phyloP scores from a whole-genome alignment of 2,113 vertebrate species.

The pig (Sus scrofa) region DNA sequence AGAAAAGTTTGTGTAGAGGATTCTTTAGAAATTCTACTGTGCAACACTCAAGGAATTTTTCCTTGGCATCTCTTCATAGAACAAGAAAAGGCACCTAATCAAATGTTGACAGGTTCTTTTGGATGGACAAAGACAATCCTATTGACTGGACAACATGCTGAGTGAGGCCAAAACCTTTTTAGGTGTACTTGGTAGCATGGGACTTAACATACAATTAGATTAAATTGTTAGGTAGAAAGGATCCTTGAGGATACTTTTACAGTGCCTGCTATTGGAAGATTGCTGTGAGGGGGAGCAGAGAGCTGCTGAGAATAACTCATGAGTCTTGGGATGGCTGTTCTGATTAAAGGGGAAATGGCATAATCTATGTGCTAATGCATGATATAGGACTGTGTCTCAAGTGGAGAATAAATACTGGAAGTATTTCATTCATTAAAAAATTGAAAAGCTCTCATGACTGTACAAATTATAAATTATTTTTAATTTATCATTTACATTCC shows the following conservation, averaged over 20 bases:
- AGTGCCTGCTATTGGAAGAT: no score
- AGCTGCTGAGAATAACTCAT: rapidly evolving
- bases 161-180: neutral
- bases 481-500: neutral
- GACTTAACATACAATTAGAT: neutral
- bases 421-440: neutral
- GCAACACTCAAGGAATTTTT: neutral
- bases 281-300: neutral
- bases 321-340: neutral
- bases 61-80: neutral
- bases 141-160: neutral
- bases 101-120: neutral
- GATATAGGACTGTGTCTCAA: neutral
- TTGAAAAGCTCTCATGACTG: neutral
- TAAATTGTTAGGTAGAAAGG: neutral
- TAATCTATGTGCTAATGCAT: neutral
- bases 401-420: neutral
- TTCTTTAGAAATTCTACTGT: neutral
- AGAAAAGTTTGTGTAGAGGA: neutral
- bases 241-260: neutral
- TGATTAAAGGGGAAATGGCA: neutral
- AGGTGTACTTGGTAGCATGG: neutral
- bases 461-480: neutral
- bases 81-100: neutral
- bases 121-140: neutral